phyloP scores from a whole-genome alignment of 2,888 invertebrate genomes.

The Ctena decussata region DNA sequence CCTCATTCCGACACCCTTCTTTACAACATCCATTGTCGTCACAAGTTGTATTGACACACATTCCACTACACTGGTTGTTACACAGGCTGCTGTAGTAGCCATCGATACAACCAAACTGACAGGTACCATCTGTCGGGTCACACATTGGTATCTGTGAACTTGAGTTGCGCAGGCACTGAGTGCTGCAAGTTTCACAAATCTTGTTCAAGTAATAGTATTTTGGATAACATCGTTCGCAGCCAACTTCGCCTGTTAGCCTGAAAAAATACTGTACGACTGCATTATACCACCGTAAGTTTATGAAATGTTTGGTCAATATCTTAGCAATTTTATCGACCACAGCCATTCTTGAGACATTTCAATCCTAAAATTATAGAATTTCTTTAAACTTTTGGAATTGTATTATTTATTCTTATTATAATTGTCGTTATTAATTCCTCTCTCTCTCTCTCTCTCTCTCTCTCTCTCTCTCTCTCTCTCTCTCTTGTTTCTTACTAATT shows the following conservation, averaged over 20 bases:
- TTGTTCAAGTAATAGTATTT: background rate
- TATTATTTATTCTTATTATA: no score
- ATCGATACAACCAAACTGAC: background rate
- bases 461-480: no score
- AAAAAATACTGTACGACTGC: no score
- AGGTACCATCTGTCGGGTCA: background rate
- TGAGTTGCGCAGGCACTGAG: background rate
- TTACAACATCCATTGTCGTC: background rate
- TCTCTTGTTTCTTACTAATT: no score
- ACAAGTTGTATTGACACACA: background rate
- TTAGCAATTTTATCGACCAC: no score
- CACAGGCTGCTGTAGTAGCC: background rate
- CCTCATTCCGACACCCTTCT: background rate
- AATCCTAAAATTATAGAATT: no score
- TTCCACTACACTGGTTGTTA: background rate
- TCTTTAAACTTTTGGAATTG: no score
- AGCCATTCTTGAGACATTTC: no score
- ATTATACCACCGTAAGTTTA: no score
- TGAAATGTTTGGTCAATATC: no score
- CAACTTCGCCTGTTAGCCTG: background rate
- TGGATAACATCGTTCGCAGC: background rate
- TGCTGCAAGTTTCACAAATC: background rate
- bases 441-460: no score
- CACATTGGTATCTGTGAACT: background rate
- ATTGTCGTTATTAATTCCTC: no score